These are phyloP conservation scores for Pecten maximus DNA, from an alignment of 2,888 invertebrate genomes.

Conservation along the genomic window DNA sequence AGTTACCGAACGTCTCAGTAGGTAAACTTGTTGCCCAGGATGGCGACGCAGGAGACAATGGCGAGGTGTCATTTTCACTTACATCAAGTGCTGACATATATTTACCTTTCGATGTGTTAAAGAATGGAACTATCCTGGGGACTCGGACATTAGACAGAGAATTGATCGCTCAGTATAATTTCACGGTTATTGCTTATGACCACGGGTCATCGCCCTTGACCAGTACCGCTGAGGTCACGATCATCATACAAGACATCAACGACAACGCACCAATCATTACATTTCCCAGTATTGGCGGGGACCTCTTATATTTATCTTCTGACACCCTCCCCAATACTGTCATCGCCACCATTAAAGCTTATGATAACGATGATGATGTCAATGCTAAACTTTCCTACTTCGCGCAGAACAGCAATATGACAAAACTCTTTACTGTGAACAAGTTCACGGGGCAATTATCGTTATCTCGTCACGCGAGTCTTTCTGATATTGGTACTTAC, in stretches of 20 bases:
- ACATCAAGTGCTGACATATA: conserved; percentile 46
- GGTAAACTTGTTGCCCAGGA: conserved; percentile 59
- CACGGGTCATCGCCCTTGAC: conserved; percentile 63
- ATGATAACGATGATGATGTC: conserved; percentile 47
- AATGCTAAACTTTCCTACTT: conserved; percentile 46
- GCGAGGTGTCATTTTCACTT: conserved; percentile 58
- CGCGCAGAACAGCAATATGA: conserved; percentile 6
- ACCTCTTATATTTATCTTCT: conserved; percentile 56
- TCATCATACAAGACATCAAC: conserved; percentile 70
- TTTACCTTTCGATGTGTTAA: conserved; percentile 65
- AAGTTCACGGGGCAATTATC: conserved; percentile 39
- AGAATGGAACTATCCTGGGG: conserved; percentile 66
- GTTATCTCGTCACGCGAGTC: conserved; percentile 10
- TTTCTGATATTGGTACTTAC: conserved; percentile 37
- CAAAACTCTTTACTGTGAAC: conserved; percentile 41
- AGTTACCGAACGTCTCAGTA: conserved; percentile 56
- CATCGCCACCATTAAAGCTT: conserved; percentile 44
- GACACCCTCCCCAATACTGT: conserved; percentile 45
- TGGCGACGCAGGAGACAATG: conserved; percentile 69
- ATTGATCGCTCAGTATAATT: conserved; percentile 58
- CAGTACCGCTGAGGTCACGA: conserved; percentile 61
- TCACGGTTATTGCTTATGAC: conserved; percentile 66
- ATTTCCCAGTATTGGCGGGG: conserved; percentile 68
- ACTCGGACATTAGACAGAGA: conserved; percentile 69
- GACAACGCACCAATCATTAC: conserved; percentile 73